These are phyloP conservation scores for Danio rerio DNA, from an alignment of 2,113 vertebrate species.

Conservation along the genomic window DNA sequence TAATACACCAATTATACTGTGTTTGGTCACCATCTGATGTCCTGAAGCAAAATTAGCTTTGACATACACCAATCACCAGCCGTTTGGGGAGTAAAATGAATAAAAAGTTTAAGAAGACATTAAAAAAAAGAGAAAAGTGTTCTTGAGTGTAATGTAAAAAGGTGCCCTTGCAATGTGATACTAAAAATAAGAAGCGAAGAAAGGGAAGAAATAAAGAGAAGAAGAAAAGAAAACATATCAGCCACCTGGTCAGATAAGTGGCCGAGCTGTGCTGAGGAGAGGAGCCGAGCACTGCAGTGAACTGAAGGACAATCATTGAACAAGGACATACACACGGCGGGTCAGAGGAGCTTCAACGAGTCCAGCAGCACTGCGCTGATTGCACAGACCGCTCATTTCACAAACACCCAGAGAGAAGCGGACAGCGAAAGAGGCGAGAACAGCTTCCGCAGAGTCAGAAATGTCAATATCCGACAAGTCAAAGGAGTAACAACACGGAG, in stretches of 20 bases:
- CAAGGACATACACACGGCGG: conserved; percentile 51
- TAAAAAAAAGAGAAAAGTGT: not conserved
- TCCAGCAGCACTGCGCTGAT: conserved; percentile 40
- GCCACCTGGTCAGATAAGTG: conserved; percentile 48
- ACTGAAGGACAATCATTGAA: conserved; percentile 53
- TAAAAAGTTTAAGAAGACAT: not conserved
- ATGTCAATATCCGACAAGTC: conserved; percentile 43
- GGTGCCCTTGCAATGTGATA: conserved; percentile 1
- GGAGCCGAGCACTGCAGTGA: conserved; percentile 37
- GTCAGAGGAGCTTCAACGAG: conserved; percentile 42
- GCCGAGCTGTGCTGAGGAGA: conserved; percentile 15
- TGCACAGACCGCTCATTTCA: conserved; percentile 45
- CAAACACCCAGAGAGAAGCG: conserved; percentile 40
- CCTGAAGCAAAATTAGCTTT: not conserved
- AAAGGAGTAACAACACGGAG: not conserved
- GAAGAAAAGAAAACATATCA: conserved; percentile 40
- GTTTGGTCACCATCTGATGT: not conserved
- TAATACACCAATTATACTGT: not conserved
- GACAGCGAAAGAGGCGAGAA: conserved; percentile 13
- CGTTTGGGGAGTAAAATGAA: not conserved
- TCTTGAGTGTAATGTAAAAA: not conserved
- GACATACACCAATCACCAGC: not conserved
- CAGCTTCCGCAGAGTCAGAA: conserved; percentile 15
- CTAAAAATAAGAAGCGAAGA: conserved; percentile 11
- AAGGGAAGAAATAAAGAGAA: conserved; percentile 26